phyloP scores from a whole-genome alignment of 2,888 invertebrate genomes.

The Trissonchulus sp. region DNA sequence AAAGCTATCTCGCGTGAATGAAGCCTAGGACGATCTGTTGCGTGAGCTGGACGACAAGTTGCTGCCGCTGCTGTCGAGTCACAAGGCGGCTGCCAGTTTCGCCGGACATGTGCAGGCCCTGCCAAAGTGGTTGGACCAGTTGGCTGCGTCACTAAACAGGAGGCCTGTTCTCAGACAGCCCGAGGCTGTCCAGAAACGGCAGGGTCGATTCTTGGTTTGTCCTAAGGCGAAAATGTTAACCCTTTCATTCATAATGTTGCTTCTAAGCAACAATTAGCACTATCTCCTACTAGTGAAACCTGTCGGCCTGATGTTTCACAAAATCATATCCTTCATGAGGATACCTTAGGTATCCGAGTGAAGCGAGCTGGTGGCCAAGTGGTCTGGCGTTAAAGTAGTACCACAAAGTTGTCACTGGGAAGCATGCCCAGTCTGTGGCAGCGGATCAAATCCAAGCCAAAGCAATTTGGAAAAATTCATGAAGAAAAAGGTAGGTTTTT shows the following conservation, averaged over 20 bases:
- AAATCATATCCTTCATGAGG: no score
- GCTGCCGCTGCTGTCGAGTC: conserved; percentile 79
- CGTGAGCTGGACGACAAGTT: conserved; percentile 77
- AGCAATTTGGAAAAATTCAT: no score
- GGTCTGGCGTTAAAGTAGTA: no score
- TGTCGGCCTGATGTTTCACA: no score
- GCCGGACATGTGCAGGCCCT: conserved; percentile 84
- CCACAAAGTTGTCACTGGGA: no score
- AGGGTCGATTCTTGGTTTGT: conserved; percentile 84
- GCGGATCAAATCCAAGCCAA: no score
- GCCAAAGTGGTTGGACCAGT: conserved; percentile 84
- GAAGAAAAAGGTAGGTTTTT: no score
- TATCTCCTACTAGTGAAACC: no score
- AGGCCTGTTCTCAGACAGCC: conserved; percentile 96
- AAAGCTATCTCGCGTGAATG: conserved; percentile 78
- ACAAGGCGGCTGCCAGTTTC: conserved; percentile 62
- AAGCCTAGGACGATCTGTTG: conserved; percentile 80
- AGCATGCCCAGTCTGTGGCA: no score
- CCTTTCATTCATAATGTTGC: background rate
- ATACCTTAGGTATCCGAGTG: no score
- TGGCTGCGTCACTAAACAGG: conserved; percentile 84
- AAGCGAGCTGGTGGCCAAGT: no score
- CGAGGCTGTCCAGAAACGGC: conserved; percentile 92
- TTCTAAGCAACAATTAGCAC: no score
- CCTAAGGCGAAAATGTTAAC: conserved; percentile 45